Evolutionary conservation across 2,888 invertebrate genomes (phyloP).

Genomic region (Pristionchus japonicus): DNA sequence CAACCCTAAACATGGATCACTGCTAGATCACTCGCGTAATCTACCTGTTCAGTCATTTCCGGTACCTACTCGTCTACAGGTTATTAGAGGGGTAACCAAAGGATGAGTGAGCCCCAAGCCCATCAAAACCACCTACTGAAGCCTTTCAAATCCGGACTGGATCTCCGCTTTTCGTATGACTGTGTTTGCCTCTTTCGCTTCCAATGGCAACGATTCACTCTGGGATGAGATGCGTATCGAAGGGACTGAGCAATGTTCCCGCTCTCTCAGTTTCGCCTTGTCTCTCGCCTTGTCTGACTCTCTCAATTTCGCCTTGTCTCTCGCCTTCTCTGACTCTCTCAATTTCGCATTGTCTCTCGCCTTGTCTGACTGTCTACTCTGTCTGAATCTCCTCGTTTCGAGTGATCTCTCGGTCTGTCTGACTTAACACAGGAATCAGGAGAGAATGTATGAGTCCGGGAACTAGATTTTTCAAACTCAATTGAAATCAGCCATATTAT

Average conservation of each 20-base stretch:
- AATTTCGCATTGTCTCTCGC: not conserved
- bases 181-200: not conserved
- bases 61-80: not conserved
- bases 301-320: not conserved
- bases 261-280: not conserved
- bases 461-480: no score
- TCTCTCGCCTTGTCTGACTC: not conserved
- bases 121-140: not conserved
- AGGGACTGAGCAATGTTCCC: not conserved
- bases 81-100: not conserved
- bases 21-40: not conserved
- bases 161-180: conserved; percentile 9
- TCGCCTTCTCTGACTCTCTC: not conserved
- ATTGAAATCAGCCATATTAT: no score
- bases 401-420: no score
- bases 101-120: not conserved
- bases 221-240: not conserved
- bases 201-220: not conserved
- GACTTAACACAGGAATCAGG: no score
- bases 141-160: not conserved
- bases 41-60: not conserved
- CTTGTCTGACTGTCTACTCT: not conserved
- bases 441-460: no score
- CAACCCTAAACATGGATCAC: not conserved
- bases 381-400: no score